These are phyloP conservation scores for Mimachlamys varia DNA, from an alignment of 2,888 invertebrate species.

Conservation along the genomic window DNA sequence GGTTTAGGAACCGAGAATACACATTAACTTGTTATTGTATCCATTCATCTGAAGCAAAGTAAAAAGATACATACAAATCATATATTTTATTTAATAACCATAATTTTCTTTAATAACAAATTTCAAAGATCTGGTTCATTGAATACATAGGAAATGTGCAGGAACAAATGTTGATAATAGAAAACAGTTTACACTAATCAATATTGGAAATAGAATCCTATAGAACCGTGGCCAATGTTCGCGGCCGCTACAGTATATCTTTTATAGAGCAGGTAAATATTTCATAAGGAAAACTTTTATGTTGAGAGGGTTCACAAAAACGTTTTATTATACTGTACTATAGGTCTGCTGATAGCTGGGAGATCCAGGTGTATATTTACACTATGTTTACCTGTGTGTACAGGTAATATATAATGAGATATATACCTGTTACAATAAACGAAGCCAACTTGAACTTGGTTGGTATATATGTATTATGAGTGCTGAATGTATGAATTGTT, in stretches of 20 bases:
- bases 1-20: too few species aligned
- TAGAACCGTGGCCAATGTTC: neutral
- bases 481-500: neutral
- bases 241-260: neutral
- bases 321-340: neutral
- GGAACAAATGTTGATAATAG: neutral
- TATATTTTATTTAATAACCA: neutral
- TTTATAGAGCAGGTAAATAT: neutral
- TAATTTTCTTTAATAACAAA: neutral
- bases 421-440: neutral
- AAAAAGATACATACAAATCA: too few species aligned
- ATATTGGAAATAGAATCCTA: neutral
- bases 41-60: too few species aligned
- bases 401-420: constrained; percentile 12
- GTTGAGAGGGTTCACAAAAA: neutral
- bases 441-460: neutral
- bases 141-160: neutral
- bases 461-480: neutral
- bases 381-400: constrained; percentile 13
- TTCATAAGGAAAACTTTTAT: constrained; percentile 3
- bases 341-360: neutral
- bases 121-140: too few species aligned
- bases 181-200: neutral
- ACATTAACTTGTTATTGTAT: too few species aligned
- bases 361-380: neutral